Evolutionary conservation across 2,888 invertebrate genomes (phyloP).

Genomic region (Trileptium ribeirensis): DNA sequence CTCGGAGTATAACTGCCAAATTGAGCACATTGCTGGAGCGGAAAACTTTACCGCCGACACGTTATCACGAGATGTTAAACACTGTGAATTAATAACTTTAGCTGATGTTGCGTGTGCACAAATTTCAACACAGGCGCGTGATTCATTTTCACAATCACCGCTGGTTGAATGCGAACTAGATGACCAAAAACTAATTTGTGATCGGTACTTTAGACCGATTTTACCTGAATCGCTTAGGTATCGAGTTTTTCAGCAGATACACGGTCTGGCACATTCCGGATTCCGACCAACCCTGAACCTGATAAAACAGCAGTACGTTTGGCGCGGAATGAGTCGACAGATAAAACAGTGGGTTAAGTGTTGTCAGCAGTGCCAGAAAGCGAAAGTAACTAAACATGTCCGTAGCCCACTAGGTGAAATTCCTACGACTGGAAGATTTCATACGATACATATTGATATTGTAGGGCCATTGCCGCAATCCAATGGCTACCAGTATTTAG

Average conservation of each 20-base stretch:
- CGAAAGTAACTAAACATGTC: not conserved
- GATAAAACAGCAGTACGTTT: not conserved
- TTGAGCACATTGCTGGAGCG: not conserved
- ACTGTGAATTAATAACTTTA: not conserved
- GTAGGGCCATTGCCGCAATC: slow-evolving; percentile 9
- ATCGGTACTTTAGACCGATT: not conserved
- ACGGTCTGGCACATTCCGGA: not conserved
- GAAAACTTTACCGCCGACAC: not conserved
- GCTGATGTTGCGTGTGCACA: too few species aligned
- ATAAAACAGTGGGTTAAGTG: not conserved
- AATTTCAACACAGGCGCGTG: too few species aligned
- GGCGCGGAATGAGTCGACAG: not conserved
- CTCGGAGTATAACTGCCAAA: not conserved
- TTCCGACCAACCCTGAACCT: not conserved
- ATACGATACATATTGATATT: slow-evolving; percentile 7
- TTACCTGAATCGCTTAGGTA: not conserved
- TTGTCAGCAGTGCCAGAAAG: not conserved
- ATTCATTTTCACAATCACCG: too few species aligned
- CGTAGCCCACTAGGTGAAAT: not conserved
- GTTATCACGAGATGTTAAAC: not conserved
- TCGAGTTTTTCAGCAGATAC: not conserved
- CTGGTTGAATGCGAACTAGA: too few species aligned
- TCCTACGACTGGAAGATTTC: slow-evolving; percentile 1
- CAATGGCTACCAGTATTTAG: not conserved
- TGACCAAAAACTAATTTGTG: too few species aligned